Conservation (phyloP, 2,797 vertebrate species). For the Balearica regulorum region DNA sequence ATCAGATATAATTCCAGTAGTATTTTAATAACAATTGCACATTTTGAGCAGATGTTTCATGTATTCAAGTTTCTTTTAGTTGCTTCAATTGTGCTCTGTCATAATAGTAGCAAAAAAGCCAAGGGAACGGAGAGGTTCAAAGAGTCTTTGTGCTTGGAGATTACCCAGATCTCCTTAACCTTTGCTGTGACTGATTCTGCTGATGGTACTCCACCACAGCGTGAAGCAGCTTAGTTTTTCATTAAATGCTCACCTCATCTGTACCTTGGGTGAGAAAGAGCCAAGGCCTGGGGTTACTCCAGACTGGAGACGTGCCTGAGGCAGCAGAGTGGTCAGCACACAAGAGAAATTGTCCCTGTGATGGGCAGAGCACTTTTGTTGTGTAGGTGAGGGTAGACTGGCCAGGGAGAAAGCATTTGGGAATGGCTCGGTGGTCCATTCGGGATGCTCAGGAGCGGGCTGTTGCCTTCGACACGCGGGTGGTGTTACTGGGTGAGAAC, state of each 20-base stretch:
- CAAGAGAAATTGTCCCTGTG: background rate
- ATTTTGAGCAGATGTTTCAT: background rate
- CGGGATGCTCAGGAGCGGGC: background rate
- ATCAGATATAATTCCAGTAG: background rate
- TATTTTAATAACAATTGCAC: background rate
- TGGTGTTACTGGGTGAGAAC: background rate
- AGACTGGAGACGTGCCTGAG: background rate
- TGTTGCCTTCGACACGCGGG: background rate
- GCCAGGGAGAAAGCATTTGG: background rate
- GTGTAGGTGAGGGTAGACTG: background rate
- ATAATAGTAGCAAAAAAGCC: background rate
- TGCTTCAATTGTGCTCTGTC: background rate
- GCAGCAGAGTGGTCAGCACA: background rate
- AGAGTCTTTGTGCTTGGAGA: background rate
- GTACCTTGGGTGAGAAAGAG: background rate
- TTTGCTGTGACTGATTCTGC: background rate
- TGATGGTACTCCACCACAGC: background rate
- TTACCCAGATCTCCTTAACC: background rate
- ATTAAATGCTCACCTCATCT: background rate
- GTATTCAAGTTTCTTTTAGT: background rate
- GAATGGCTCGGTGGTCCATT: accelerated
- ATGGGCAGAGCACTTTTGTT: background rate
- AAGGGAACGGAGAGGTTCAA: background rate
- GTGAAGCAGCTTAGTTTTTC: background rate
- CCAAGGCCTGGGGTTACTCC: background rate